Evolutionary conservation across 2,113 vertebrate species (phyloP), one percentile per base, ranked within the genome.

Genomic region (Silurus glanis): DNA sequence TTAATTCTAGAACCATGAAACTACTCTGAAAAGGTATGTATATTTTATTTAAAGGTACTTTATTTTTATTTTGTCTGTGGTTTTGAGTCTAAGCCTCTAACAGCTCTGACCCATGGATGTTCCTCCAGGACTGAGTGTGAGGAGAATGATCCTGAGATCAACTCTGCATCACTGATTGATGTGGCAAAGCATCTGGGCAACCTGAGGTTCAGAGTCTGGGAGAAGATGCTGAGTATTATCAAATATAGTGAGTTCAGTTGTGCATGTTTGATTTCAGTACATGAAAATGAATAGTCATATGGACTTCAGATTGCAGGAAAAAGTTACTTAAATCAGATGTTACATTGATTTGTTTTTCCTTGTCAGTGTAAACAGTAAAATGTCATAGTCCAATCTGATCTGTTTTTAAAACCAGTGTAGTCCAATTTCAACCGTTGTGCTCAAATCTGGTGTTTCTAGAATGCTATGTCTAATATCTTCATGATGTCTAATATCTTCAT

Each of bases 141-240:
- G 21, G 14, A 56, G 80, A 47, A 45, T 4, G 74, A 83, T 88
- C 82, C 85, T n/a, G 82, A 83, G 74, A 69, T 37, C 49, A 37
- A 62, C 51, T 25, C 82, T 56, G 66, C 80, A 58, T 74, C 45
- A 13, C 45, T 75, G 61, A 88, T 90, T 19, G 19, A 89, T 75
- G 85, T 89, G n/a, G 86, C 88, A 83, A 72, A 84, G 37, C 88
- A 90, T 59, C 86, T 90, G 64, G 86, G 88, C 12, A 90, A 90
- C 49, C 89, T 91, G 55, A 88, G 85, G 37, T 88, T 88, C 79
- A 72, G 49, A 62, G 89, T 90, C 4, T 90, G 84, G 86, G 53
- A 86, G 82, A 89, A 85, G 51, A 90, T 91, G 89, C 53, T n/a
- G 64, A 14, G 13, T 28, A 62, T 83, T 75, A 58, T 89, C 74